Evolutionary conservation across 2,888 invertebrate genomes (phyloP), one percentile per base, ranked within the genome.

Genomic region (Galerucella calmariensis): DNA sequence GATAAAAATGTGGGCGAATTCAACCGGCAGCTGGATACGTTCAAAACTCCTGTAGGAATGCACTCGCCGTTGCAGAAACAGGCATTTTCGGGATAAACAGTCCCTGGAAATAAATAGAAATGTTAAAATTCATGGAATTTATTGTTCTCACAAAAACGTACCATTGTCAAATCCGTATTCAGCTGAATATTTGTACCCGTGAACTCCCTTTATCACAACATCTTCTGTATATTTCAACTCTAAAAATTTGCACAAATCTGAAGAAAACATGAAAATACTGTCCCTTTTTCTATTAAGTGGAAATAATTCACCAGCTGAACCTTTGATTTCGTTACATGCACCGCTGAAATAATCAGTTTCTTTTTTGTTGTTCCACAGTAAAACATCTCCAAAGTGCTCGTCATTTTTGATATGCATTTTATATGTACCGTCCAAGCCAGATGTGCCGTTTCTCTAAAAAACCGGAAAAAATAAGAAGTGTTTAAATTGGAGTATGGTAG

Each of bases 1-100:
- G 95, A 94, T 80, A 95, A 90, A 84, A 94, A 94, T 0, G 93
- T 92, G 0, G 96, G 96, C 0, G 95, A 93, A n/a, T 93, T 94
- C 82, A 89, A 92, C 59, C 94, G 91, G 79, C 94, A 95, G 0
- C 92, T 88, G 0, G 94, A 93, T 20, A 94, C 91, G 86, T 94
- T 94, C 87, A 94, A 90, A 24, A 94, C 90, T 0, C 95, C 95
- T 1, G 91, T 89, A 73, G 94, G 94, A 1, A 89, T 88, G 84
- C 95, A 94, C 77, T 92, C 90, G 0, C 93, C 94, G 0, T 93
- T 94, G 84, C 94, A 95, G 87, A 90, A 95, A 81, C 95, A 95
- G 12, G 89, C 85, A 84, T 93, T 93, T 72, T 90, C 89, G 1
- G 90, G 88, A 71, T 90, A 89, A 0, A 85, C 75, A 0, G 91